Percentiles rank a stretch among this genome's conserved stretches.
phyloP scores from a whole-genome alignment of 2,888 invertebrate genomes.

The Drosophila nr. medialis region DNA sequence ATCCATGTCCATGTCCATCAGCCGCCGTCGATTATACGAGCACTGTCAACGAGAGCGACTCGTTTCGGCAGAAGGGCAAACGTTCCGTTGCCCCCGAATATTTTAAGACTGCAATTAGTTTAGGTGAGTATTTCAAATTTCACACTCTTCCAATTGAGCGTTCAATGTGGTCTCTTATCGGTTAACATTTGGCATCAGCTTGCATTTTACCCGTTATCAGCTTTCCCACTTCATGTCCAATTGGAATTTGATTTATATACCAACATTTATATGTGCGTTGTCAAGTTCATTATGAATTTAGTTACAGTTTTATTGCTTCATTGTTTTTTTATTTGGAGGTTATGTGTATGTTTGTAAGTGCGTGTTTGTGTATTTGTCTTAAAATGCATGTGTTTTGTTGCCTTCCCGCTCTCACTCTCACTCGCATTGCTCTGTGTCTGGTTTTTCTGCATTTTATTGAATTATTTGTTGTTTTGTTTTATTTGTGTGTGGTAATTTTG shows the following conservation, averaged over 20 bases:
- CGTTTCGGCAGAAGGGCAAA: slow-evolving; percentile 82
- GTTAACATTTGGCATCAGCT: slow-evolving; percentile 24
- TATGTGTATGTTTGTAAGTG: slow-evolving; percentile 24
- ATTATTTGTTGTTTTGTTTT: slow-evolving; percentile 10
- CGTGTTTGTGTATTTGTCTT: background rate
- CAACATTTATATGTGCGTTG: slow-evolving; percentile 6
- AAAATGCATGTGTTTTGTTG: slow-evolving; percentile 22
- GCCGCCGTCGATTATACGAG: slow-evolving; percentile 41
- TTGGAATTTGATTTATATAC: slow-evolving; percentile 16
- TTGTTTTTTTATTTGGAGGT: slow-evolving; percentile 66
- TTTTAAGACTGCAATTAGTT: slow-evolving; percentile 94
- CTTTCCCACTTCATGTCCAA: slow-evolving; percentile 9
- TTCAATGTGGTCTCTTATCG: slow-evolving; percentile 40
- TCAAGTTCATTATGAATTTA: slow-evolving; percentile 55
- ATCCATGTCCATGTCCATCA: slow-evolving; percentile 52
- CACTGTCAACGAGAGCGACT: slow-evolving; percentile 39
- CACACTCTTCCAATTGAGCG: background rate
- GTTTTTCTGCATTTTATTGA: slow-evolving; percentile 32
- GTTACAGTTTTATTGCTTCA: slow-evolving; percentile 48
- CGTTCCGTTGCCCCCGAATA: slow-evolving; percentile 91
- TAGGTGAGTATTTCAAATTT: slow-evolving; percentile 86
- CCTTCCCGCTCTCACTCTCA: slow-evolving; percentile 19
- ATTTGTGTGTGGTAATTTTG: slow-evolving; percentile 54
- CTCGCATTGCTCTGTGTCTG: slow-evolving; percentile 15
- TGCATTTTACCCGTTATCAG: slow-evolving; percentile 34